Evolutionary conservation across 2,888 invertebrate genomes (phyloP).

Genomic region (Agrotis exclamationis): DNA sequence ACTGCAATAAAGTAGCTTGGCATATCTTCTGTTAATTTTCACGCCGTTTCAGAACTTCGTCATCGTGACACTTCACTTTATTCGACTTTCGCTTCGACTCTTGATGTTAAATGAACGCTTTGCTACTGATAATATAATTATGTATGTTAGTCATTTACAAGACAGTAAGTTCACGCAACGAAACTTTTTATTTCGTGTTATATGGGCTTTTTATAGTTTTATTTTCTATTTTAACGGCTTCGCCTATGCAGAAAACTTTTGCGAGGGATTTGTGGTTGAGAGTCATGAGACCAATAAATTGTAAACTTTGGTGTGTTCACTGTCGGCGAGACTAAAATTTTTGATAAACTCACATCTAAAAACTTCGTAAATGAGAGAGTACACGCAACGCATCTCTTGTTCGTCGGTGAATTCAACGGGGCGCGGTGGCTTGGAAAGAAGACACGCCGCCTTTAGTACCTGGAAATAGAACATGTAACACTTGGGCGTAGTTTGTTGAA

Average conservation of each 20-base stretch:
- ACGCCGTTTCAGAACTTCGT: conserved; percentile 57
- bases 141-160: no score
- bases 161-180: conserved; percentile 59
- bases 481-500: not conserved
- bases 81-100: conserved; percentile 67
- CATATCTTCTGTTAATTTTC: conserved; percentile 81
- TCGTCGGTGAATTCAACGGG: conserved; percentile 91
- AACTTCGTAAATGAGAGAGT: conserved; percentile 94
- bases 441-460: conserved; percentile 91
- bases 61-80: conserved; percentile 70
- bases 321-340: conserved; percentile 11
- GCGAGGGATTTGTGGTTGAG: conserved; percentile 23
- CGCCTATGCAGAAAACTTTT: conserved; percentile 23
- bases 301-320: conserved; percentile 6
- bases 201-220: conserved; percentile 44
- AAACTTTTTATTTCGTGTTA: conserved; percentile 46
- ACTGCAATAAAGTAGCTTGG: conserved; percentile 62
- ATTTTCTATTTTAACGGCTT: conserved; percentile 48
- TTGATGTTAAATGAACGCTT: conserved; percentile 57
- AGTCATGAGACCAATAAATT: conserved; percentile 32
- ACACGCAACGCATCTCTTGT: conserved; percentile 94
- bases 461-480: conserved; percentile 52
- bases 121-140: conserved; percentile 60
- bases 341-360: conserved; percentile 92
- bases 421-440: conserved; percentile 89